Percentiles rank a stretch among this genome's conserved stretches.
These are phyloP conservation scores for Strix uralensis DNA, from an alignment of 2,113 vertebrate species.

Conservation along the genomic window DNA sequence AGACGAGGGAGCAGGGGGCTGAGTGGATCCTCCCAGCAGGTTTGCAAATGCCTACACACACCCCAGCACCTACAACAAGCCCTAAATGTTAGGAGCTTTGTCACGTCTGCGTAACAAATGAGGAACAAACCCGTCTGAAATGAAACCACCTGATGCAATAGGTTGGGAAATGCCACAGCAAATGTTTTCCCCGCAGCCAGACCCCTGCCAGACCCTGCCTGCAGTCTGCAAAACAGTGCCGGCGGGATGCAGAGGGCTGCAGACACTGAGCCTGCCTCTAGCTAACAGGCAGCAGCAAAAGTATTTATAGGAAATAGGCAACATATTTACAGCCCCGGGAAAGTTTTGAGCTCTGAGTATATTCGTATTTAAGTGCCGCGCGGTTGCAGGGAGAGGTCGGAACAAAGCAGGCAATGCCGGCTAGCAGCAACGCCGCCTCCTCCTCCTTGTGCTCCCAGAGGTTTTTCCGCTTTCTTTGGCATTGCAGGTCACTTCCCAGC, in stretches of 20 bases:
- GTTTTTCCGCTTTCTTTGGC: background rate
- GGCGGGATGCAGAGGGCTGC: background rate
- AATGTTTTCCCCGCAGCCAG: background rate
- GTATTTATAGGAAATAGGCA: background rate
- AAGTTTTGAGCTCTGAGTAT: background rate
- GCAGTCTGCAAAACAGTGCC: background rate
- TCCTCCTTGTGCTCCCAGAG: background rate
- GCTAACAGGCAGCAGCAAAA: background rate
- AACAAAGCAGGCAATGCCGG: fast-evolving
- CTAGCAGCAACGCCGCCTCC: fast-evolving
- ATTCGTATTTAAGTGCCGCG: fast-evolving
- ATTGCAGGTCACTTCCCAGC: background rate
- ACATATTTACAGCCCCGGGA: background rate
- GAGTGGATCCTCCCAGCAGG: background rate
- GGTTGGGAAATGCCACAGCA: background rate
- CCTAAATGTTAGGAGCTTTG: background rate
- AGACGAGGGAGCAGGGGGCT: background rate
- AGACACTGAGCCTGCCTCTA: background rate
- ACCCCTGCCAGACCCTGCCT: background rate
- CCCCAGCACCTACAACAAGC: background rate
- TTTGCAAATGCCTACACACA: fast-evolving
- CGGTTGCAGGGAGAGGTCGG: background rate
- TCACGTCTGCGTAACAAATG: fast-evolving
- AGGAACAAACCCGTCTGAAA: background rate
- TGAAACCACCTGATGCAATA: background rate